Evolutionary conservation across 2,888 invertebrate genomes (phyloP).

Genomic region (Platycnemis pennipes): DNA sequence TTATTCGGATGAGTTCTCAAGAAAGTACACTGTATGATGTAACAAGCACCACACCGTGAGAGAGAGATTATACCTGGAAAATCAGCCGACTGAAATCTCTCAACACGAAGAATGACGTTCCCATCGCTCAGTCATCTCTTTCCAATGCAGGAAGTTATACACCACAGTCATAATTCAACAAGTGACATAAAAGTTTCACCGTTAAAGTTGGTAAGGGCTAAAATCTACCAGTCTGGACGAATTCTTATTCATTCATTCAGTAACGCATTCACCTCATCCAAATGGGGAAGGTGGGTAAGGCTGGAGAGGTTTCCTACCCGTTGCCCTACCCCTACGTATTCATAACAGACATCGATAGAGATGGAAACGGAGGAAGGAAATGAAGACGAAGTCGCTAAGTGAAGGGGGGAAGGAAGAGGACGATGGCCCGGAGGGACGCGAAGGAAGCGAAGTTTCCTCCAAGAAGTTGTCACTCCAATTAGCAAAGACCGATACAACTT

Average conservation of each 20-base stretch:
- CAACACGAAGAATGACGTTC: too few species aligned
- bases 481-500: neutral
- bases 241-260: neutral
- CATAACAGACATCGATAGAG: neutral
- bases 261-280: neutral
- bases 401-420: neutral
- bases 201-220: neutral
- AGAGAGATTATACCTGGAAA: too few species aligned
- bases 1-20: too few species aligned
- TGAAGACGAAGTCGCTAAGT: neutral
- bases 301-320: neutral
- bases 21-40: too few species aligned
- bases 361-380: neutral
- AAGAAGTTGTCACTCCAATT: neutral
- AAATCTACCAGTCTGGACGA: neutral
- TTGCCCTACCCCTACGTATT: neutral
- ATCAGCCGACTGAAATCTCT: too few species aligned
- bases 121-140: neutral
- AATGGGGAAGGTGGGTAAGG: too few species aligned
- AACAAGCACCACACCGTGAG: too few species aligned
- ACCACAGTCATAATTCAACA: neutral
- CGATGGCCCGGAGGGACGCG: neutral
- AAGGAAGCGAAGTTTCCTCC: neutral
- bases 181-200: neutral
- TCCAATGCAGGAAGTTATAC: neutral